phyloP scores from a whole-genome alignment of 2,113 vertebrate genomes.

The Phylloscopus whistleri region DNA sequence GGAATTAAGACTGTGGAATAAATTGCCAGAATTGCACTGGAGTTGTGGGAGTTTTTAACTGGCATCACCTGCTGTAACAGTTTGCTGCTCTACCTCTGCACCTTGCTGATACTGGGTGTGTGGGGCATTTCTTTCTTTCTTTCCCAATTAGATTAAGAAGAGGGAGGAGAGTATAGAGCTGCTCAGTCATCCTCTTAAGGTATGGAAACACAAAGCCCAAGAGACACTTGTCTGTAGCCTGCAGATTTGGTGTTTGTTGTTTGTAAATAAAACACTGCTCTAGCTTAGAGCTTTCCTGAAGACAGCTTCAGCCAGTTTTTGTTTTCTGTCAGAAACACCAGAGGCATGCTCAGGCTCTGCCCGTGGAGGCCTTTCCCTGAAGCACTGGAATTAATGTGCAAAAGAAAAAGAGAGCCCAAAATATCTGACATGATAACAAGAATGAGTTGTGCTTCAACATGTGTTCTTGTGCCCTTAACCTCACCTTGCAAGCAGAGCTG shows the following conservation, averaged over 20 bases:
- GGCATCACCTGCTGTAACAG: not conserved
- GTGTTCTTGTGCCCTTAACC: not conserved
- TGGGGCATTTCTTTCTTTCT: not conserved
- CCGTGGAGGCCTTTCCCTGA: not conserved
- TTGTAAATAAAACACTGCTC: not conserved
- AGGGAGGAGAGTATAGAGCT: not conserved
- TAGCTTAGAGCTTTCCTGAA: not conserved
- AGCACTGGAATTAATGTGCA: not conserved
- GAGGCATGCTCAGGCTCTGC: not conserved
- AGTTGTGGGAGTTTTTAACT: not conserved
- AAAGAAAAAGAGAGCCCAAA: not conserved
- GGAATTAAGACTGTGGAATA: not conserved
- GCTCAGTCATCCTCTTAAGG: not conserved
- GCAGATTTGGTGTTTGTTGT: not conserved
- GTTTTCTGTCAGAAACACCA: not conserved
- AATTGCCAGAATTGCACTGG: not conserved
- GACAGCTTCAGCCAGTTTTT: not conserved
- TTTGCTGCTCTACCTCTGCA: not conserved
- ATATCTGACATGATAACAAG: not conserved
- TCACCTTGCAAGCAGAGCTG: not conserved
- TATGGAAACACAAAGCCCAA: not conserved
- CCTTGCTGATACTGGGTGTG: accelerated
- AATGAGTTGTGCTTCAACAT: accelerated
- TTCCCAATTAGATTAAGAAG: not conserved
- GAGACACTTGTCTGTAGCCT: not conserved